These are phyloP conservation scores for Tarsius wallacei DNA, from an alignment of 2,797 vertebrate species.

Conservation along the genomic window DNA sequence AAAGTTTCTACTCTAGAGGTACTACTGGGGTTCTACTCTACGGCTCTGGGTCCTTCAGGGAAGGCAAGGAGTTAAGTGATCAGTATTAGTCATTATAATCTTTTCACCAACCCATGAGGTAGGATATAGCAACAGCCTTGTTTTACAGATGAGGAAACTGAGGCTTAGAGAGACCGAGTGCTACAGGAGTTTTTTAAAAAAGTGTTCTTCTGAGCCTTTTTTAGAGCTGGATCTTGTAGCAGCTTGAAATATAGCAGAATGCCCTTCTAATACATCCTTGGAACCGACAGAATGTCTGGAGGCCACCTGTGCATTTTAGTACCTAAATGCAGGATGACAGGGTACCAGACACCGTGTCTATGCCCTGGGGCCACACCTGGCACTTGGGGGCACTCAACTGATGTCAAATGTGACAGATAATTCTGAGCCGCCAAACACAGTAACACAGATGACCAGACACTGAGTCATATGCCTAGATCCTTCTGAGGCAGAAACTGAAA, in stretches of 20 bases:
- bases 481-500: background rate
- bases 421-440: background rate
- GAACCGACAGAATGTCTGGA: background rate
- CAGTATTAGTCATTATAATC: background rate
- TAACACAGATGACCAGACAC: background rate
- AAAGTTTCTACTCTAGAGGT: background rate
- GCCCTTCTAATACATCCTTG: background rate
- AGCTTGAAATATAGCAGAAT: background rate
- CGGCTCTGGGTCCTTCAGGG: background rate
- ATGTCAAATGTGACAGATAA: fast-evolving
- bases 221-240: background rate
- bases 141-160: background rate
- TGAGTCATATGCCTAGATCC: fast-evolving
- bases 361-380: background rate
- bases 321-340: background rate
- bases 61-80: background rate
- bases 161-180: background rate
- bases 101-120: background rate
- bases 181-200: background rate
- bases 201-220: background rate
- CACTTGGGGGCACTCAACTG: fast-evolving
- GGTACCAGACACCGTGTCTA: fast-evolving
- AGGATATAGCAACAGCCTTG: background rate
- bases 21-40: no score
- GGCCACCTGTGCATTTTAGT: no score